Conservation (phyloP, 53 echinoderm and acorn worm genomes). For the Luidia sarsii region DNA sequence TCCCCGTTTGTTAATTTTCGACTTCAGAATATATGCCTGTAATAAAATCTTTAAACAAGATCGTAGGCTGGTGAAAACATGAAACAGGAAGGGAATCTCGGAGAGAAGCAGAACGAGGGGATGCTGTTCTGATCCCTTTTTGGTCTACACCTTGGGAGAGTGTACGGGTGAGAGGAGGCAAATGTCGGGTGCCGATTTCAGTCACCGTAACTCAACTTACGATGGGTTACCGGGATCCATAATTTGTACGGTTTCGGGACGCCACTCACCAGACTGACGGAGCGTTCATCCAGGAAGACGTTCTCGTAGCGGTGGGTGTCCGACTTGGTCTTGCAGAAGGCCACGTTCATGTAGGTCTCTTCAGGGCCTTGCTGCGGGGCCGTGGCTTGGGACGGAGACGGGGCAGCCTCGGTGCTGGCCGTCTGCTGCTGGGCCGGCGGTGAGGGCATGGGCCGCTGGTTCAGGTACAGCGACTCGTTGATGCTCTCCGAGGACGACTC, state of each 20-base stretch:
- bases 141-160: too few relatives aligned
- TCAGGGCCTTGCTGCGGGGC: constrained; percentile 41
- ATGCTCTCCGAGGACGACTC: constrained; percentile 55
- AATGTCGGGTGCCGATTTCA: too few relatives aligned
- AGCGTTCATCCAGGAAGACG: constrained; percentile 72
- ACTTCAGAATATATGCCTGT: too few relatives aligned
- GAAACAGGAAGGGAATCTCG: too few relatives aligned
- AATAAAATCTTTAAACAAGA: too few relatives aligned
- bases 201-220: too few relatives aligned
- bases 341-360: constrained; percentile 86
- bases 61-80: too few relatives aligned
- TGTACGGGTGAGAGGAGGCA: too few relatives aligned
- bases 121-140: too few relatives aligned
- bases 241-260: neutral
- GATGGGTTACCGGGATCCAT: neutral
- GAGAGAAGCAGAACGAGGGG: too few relatives aligned
- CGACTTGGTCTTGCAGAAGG: constrained; percentile 59
- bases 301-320: constrained; percentile 75
- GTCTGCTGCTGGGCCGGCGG: constrained; percentile 39
- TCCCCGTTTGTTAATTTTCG: too few relatives aligned
- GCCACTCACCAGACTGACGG: constrained; percentile 53
- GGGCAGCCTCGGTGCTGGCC: neutral
- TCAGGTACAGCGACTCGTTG: constrained; percentile 29
- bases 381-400: constrained; percentile 1
- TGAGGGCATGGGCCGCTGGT: constrained; percentile 61